Percentiles rank a stretch among this genome's conserved stretches.
Conservation (phyloP, 2,113 vertebrate species). For the Piprites chloris region DNA sequence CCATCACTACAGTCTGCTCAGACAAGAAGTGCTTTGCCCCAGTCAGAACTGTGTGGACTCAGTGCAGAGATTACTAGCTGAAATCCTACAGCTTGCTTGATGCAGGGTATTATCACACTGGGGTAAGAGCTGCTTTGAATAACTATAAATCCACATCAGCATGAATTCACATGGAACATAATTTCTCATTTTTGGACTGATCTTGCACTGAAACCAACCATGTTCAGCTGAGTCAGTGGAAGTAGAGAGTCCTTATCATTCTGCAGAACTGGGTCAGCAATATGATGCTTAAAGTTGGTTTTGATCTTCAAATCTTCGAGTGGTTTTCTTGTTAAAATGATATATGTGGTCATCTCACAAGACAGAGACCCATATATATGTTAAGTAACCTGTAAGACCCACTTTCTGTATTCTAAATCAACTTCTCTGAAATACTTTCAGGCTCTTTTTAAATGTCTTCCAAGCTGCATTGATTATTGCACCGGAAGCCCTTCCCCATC, state of each 20-base stretch:
- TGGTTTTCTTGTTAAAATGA: constrained; percentile 8
- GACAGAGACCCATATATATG: background rate
- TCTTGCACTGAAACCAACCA: background rate
- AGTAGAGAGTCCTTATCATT: background rate
- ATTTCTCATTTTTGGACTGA: background rate
- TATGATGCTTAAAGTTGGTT: background rate
- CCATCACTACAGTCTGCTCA: background rate
- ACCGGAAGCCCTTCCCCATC: background rate
- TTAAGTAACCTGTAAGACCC: background rate
- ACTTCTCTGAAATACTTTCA: background rate
- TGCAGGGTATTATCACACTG: background rate
- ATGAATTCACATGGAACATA: background rate
- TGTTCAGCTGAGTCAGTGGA: background rate
- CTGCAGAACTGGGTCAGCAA: background rate
- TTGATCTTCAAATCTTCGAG: background rate
- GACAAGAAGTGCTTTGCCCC: background rate
- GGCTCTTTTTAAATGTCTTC: constrained; percentile 8
- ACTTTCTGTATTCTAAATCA: background rate
- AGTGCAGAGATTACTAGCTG: background rate
- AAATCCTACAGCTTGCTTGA: background rate
- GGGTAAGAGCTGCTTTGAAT: background rate
- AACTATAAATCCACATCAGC: background rate
- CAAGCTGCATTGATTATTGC: background rate
- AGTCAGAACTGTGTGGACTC: background rate
- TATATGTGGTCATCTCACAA: background rate